Evolutionary conservation across 2,797 vertebrate species (phyloP).

Genomic region (Catharus ustulatus): DNA sequence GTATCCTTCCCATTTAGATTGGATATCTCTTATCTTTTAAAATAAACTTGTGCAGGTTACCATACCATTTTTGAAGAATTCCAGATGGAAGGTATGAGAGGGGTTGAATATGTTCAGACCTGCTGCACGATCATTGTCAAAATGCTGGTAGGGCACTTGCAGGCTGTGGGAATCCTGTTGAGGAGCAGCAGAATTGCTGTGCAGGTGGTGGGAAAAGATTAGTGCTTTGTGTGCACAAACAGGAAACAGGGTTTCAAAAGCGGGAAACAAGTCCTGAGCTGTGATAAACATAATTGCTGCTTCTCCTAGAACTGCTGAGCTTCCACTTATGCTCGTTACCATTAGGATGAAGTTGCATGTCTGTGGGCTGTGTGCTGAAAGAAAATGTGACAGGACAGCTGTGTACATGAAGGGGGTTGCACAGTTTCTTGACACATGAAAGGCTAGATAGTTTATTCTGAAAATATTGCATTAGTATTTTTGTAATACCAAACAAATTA

Average conservation of each 20-base stretch:
- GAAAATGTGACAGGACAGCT: not conserved
- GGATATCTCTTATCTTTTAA: not conserved
- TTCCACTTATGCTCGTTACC: not conserved
- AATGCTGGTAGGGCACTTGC: not conserved
- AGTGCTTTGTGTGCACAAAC: conserved; percentile 20
- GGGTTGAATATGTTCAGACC: fast-evolving
- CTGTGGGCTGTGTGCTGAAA: not conserved
- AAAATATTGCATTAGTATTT: not conserved
- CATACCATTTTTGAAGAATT: not conserved
- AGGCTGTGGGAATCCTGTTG: not conserved
- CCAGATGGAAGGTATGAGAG: not conserved
- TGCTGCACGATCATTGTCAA: fast-evolving
- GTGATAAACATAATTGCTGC: conserved; percentile 30
- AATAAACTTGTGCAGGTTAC: not conserved
- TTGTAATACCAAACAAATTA: not conserved
- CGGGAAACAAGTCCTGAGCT: conserved; percentile 1
- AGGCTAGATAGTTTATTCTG: not conserved
- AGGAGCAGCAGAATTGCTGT: not conserved
- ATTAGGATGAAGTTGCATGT: not conserved
- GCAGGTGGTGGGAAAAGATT: conserved; percentile 54
- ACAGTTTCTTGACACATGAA: not conserved
- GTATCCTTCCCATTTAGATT: not conserved
- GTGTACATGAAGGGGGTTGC: not conserved
- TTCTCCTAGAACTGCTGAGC: not conserved
- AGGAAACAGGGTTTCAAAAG: conserved; percentile 52